phyloP scores from a whole-genome alignment of 2,113 vertebrate genomes.

The Conger conger region DNA sequence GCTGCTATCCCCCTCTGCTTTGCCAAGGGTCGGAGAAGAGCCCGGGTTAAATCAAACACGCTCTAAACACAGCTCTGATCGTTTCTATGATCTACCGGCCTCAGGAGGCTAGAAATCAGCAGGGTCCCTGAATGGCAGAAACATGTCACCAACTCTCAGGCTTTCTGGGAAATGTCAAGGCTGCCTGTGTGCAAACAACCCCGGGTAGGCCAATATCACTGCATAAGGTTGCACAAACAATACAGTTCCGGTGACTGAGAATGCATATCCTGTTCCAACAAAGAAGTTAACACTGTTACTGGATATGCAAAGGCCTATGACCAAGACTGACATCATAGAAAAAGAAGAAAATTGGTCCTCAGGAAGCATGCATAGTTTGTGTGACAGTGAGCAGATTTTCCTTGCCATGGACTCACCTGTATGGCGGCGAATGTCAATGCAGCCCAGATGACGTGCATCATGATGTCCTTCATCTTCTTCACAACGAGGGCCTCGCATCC shows the following conservation, averaged over 20 bases:
- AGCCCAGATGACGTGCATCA: conserved; percentile 98
- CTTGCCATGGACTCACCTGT: conserved; percentile 74
- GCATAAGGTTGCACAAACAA: neutral
- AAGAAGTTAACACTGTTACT: neutral
- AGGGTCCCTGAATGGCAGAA: neutral
- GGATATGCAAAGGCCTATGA: neutral
- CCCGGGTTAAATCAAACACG: neutral
- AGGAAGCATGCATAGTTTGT: neutral
- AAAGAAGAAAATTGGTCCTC: neutral
- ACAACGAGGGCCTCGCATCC: conserved; percentile 94
- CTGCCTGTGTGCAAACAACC: neutral
- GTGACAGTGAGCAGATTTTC: neutral
- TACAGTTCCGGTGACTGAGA: neutral
- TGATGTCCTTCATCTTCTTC: conserved; percentile 95
- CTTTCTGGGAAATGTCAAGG: neutral
- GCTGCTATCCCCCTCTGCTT: neutral
- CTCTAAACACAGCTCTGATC: neutral
- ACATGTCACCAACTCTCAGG: neutral
- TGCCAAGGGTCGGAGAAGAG: neutral
- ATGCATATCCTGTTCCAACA: neutral
- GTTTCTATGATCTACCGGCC: neutral
- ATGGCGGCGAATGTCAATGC: conserved; percentile 91
- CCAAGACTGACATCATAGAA: neutral
- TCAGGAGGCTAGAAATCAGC: neutral
- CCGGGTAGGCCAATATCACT: neutral